Conservation (phyloP, 2,888 invertebrate genomes). For the Limnephilus marmoratus region DNA sequence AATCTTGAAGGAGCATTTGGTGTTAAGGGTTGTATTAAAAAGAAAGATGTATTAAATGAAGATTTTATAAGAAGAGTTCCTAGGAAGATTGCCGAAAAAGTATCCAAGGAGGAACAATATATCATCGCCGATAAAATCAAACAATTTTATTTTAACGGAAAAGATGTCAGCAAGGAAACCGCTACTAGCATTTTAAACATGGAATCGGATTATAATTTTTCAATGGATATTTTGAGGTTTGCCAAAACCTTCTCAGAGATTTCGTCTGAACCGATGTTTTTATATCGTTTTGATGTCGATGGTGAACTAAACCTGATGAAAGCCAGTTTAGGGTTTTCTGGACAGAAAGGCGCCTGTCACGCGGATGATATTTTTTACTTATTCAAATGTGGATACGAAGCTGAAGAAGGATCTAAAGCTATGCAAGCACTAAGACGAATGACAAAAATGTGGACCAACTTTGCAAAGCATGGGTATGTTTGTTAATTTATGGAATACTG, state of each 20-base stretch:
- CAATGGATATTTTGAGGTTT: conserved; percentile 52
- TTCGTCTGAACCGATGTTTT: conserved; percentile 56
- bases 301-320: conserved; percentile 58
- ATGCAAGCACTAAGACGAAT: conserved; percentile 57
- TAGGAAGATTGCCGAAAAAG: conserved; percentile 72
- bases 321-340: conserved; percentile 12
- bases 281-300: conserved; percentile 57
- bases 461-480: conserved; percentile 66
- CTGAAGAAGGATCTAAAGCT: conserved; percentile 44
- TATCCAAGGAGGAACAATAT: conserved; percentile 69
- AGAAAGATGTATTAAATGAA: conserved; percentile 68
- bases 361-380: conserved; percentile 64
- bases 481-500: too few relatives aligned
- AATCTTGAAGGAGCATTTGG: conserved; percentile 56
- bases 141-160: conserved; percentile 71
- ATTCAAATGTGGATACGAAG: conserved; percentile 59
- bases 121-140: conserved; percentile 71
- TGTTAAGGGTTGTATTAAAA: conserved; percentile 52
- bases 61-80: conserved; percentile 71
- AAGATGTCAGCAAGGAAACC: conserved; percentile 69
- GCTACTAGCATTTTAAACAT: conserved; percentile 41
- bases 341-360: conserved; percentile 58
- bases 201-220: conserved; percentile 59
- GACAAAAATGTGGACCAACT: conserved; percentile 66
- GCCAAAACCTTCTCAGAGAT: conserved; percentile 34